These are phyloP conservation scores for Plebejus anna DNA, from an alignment of 2,888 invertebrate genomes.

Conservation along the genomic window DNA sequence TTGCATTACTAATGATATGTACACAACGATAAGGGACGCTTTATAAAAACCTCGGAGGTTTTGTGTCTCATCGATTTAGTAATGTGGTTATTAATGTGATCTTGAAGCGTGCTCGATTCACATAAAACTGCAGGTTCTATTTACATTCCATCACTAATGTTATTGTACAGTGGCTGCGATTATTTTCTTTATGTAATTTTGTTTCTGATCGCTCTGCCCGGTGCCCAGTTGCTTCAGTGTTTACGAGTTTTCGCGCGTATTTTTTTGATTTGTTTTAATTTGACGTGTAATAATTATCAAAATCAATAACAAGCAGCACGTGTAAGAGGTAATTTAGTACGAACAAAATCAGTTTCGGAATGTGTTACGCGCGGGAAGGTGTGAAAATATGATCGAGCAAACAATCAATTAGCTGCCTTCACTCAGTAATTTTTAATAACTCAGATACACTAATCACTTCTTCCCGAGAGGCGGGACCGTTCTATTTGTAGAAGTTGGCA, in stretches of 20 bases:
- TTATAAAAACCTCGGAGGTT: constrained; percentile 66
- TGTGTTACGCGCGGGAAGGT: constrained; percentile 40
- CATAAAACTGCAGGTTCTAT: constrained; percentile 18
- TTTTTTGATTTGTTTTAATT: not conserved
- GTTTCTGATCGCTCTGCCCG: not conserved
- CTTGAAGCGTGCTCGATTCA: constrained; percentile 26
- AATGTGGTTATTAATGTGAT: constrained; percentile 41
- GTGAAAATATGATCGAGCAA: constrained; percentile 51
- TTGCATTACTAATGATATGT: constrained; percentile 80
- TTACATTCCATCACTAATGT: constrained; percentile 19
- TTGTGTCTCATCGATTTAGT: constrained; percentile 51
- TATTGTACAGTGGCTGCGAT: not conserved
- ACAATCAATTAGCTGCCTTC: constrained; percentile 74
- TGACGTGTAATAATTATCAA: not conserved
- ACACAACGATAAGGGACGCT: constrained; percentile 70
- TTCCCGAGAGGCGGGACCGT: constrained; percentile 72
- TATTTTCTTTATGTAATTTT: not conserved
- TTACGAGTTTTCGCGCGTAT: not conserved
- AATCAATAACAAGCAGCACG: not conserved
- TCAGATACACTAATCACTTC: constrained; percentile 76
- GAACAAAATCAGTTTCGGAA: constrained; percentile 21
- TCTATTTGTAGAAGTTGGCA: constrained; percentile 70
- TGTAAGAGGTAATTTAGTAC: not conserved
- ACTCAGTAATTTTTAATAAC: constrained; percentile 79
- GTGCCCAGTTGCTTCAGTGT: not conserved